Base-by-base conservation (phyloP, 2,888 invertebrate genomes). In the Netelia melanura region DNA sequence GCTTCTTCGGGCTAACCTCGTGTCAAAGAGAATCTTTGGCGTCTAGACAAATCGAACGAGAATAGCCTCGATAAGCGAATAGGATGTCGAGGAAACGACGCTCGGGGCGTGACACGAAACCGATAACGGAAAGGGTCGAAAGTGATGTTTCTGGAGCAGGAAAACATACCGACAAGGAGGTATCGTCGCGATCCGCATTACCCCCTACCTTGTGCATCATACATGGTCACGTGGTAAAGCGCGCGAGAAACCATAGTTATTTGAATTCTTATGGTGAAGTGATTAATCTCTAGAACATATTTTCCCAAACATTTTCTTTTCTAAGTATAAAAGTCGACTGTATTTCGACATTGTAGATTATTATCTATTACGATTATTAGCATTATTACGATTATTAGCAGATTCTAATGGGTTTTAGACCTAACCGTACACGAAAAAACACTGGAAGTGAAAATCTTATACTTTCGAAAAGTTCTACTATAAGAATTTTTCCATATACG, bases 101-200 rank as follows among this genome's bases (percentile, higher is more conserved):
- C 65, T 25, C 84, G 81, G 84, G 84, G 81, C 84, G 78, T 74
- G 81, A 85, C 78, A 81, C 84, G 78, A 78, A 85, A 85, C 84
- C 84, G 84, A 85, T 85, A 85, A 85, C 84, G 84, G 84, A 85
- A 85, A 85, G 84, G 84, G 84, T 85, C 84, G 84, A 81, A 85
- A 85, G 81, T 85, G 84, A 85, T 85, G 84, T 85, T 85, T 85
- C 78, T n/a, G 1, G 17, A 85, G n/a, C 81, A 70, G 84, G 84
- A 56, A 52, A 85, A 79, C 81, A 78, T 38, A n/a, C 43, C 43
- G 58, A 17, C 74, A 70, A 81, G 68, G 61, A 85, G 77, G 17
- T 58, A 6, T 21, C 10, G 9, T 58, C 58, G 17, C 10, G n/a
- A 21, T n/a, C 58, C 9, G n/a, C 1, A 10, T 21, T 21, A 21